Conservation (phyloP, 2,797 vertebrate species). For the Vespertilio murinus region DNA sequence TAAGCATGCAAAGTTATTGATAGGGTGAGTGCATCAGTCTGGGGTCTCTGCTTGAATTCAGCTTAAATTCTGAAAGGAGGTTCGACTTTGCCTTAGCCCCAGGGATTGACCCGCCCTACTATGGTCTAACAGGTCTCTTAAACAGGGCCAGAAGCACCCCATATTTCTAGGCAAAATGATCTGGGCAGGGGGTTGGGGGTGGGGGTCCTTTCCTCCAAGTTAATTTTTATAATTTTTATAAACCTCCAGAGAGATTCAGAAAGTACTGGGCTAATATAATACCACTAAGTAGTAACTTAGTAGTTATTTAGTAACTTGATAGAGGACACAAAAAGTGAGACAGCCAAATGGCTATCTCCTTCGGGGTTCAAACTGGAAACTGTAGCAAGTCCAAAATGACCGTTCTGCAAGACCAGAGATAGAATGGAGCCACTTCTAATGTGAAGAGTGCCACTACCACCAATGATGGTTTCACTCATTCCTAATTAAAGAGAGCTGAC, state of each 20-base stretch:
- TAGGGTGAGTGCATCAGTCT: not conserved
- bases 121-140: not conserved
- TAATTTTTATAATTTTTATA: slow-evolving; percentile 40
- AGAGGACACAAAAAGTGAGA: not conserved
- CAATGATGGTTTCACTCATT: not conserved
- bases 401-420: not conserved
- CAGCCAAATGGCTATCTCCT: not conserved
- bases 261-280: not conserved
- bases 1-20: not conserved
- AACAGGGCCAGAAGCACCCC: not conserved
- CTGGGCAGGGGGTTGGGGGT: not conserved
- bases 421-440: not conserved
- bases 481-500: not conserved
- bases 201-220: not conserved
- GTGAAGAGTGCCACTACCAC: not conserved
- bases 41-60: not conserved
- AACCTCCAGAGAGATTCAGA: not conserved
- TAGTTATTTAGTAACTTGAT: not conserved
- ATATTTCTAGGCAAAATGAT: not conserved
- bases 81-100: not conserved
- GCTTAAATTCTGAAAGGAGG: not conserved
- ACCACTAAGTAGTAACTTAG: not conserved
- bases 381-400: not conserved
- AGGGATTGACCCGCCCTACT: not conserved
- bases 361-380: not conserved